Base-by-base conservation (phyloP, 1,140 invertebrate species). In the Ceratina calcarata region DNA sequence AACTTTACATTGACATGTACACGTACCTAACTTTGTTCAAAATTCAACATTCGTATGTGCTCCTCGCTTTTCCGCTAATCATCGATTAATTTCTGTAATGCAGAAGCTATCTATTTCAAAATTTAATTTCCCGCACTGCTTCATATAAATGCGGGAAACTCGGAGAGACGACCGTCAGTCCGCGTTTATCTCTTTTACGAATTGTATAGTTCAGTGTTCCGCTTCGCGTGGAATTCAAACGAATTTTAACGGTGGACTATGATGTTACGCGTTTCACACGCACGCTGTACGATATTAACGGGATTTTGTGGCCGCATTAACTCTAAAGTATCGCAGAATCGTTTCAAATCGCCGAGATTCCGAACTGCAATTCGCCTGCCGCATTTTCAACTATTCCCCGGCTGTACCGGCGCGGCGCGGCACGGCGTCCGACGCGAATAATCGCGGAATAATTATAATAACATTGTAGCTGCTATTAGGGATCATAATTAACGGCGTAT, bases 391-490 rank as follows among this genome's bases (percentile, higher is more conserved):
- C 18, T 66, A 4, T 15, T 22, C n/a, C 32, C 13, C 4, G 1
- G 3, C 10, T 6, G 18, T 32, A 18, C 7, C 16, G 10, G 37
- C 37, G 37, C 37, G 37, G 37, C 37, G 37, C 16, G 10, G 37
- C 37, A 10, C 37, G 37, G 37, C 37, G 37, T 24, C 32, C 18
- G 12, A 18, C 24, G 32, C 57, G 37, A 71, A 71, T 61, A 64
- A 73, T 64, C 37, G 37, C 49, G 49, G 16, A 66, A 75, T 75
- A 45, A 74, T 74, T 74, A 74, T 64, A 49, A 58, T 22, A 70
- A 74, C 32, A n/a, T 20, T 16, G 58, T 24, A 45, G 10, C 53
- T 37, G 32, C 20, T 75, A 20, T 65, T 57, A 57, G 16, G 49
- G 18, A 22, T 66, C 32, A n/a, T 6, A n/a, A 74, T 74, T 74